Conservation (phyloP, 2,888 invertebrate genomes). For the Synergus laeviventris region DNA sequence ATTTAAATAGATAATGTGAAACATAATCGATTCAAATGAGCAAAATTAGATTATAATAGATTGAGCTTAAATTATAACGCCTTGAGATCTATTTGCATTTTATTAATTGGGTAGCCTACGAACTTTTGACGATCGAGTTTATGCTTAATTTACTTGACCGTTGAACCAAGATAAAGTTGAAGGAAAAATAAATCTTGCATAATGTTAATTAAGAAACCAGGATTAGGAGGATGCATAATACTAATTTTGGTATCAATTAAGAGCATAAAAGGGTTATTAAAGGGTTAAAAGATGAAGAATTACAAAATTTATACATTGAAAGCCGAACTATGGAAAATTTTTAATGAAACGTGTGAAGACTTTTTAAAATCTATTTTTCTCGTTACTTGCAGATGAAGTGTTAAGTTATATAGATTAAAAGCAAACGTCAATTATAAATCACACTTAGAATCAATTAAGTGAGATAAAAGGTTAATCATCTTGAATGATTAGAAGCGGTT, state of each 20-base stretch:
- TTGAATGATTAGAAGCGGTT: background rate
- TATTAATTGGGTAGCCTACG: constrained; percentile 13
- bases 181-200: background rate
- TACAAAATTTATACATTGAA: too few species aligned
- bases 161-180: background rate
- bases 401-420: background rate
- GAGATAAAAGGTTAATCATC: background rate
- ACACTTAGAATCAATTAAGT: background rate
- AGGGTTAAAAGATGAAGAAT: too few species aligned
- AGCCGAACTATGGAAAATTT: too few species aligned
- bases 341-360: too few species aligned
- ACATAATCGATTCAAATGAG: background rate
- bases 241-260: background rate
- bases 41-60: constrained; percentile 28
- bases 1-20: constrained; percentile 8
- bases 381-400: too few species aligned
- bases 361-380: too few species aligned
- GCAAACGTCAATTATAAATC: background rate
- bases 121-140: constrained; percentile 8
- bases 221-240: background rate
- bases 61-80: constrained; percentile 31
- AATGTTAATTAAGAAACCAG: background rate
- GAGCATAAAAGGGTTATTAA: too few species aligned
- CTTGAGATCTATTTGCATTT: constrained; percentile 35
- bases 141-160: constrained; percentile 12